Evolutionary conservation across 1,140 invertebrate species (phyloP).

Genomic region (Trachymyrmex septentrionalis): DNA sequence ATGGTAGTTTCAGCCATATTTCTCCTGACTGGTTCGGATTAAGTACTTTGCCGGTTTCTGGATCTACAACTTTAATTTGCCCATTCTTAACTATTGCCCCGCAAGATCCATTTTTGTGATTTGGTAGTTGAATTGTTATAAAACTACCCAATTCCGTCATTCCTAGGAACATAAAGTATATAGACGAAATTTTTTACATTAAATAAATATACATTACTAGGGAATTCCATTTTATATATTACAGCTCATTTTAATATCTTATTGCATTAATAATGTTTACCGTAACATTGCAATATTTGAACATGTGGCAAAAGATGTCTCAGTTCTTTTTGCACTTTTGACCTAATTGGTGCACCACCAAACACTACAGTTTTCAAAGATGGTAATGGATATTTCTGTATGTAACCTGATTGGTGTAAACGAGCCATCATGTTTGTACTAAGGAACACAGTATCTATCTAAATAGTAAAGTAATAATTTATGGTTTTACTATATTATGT

Average conservation of each 20-base stretch:
- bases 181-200: not conserved
- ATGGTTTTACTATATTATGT: not conserved
- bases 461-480: not conserved
- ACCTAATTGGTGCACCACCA: conserved; percentile 79
- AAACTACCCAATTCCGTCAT: conserved; percentile 75
- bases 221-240: too few relatives aligned
- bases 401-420: conserved; percentile 48
- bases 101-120: conserved; percentile 73
- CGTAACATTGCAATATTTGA: conserved; percentile 70
- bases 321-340: conserved; percentile 61
- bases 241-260: not conserved
- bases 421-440: conserved; percentile 71
- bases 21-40: conserved; percentile 86
- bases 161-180: not conserved
- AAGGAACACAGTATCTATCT: conserved; percentile 68
- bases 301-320: conserved; percentile 62
- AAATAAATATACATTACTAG: not conserved
- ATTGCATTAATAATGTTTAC: conserved; percentile 59
- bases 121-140: not conserved
- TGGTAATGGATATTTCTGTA: conserved; percentile 40
- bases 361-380: conserved; percentile 61
- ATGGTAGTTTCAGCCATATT: conserved; percentile 82
- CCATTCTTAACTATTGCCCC: conserved; percentile 73
- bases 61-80: conserved; percentile 82
- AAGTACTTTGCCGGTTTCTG: conserved; percentile 78